Evolutionary conservation across 2,797 vertebrate genomes (phyloP), one percentile per base, ranked within the genome.

Genomic region (Girardinus metallicus): DNA sequence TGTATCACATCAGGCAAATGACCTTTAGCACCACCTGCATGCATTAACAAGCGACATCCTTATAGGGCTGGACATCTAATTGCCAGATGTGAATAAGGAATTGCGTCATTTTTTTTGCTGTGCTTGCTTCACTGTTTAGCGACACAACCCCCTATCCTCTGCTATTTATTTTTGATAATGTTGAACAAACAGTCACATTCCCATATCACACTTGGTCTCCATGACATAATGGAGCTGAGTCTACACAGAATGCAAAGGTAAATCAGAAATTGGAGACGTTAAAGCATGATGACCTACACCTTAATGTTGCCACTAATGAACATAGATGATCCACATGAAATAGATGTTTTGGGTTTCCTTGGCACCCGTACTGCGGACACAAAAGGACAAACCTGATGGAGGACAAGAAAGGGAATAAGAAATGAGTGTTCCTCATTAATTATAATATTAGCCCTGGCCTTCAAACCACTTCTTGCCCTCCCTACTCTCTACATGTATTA

Each of bases 221-320:
- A 49, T 0, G 36, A 53, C 74, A 5, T 79, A 76, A 46, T 6
- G 41, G 43, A 87, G 85, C 77, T 85, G 76, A 55, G 10, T 15
- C 77, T 74, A 43, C 73, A 80, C 68, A 31, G 70, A 84, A 71
- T 68, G 72, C 68, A 66, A 64, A 75, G 80, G 90, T 83, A 83
- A 82, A n/a, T 1, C 71, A 55, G 75, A 80, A 68, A 83, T 76
- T 78, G 82, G 77, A 89, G 29, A 62, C 31, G 29, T 36, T 21
- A 21, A 9, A 80, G 75, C 73, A 18, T 86, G 77, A 81, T 87
- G 87, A 82, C 89, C 87, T 47, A 10, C 77, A 64, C 72, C 43
- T 80, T 92, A 92, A 90, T 88, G 80, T 86, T 73, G 79, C 76
- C 68, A 26, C 91, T 94, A 92, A 95, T 94, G 90, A 94, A 94